Conservation (phyloP, 2,888 invertebrate genomes). For the Lycocerus yunnanus region DNA sequence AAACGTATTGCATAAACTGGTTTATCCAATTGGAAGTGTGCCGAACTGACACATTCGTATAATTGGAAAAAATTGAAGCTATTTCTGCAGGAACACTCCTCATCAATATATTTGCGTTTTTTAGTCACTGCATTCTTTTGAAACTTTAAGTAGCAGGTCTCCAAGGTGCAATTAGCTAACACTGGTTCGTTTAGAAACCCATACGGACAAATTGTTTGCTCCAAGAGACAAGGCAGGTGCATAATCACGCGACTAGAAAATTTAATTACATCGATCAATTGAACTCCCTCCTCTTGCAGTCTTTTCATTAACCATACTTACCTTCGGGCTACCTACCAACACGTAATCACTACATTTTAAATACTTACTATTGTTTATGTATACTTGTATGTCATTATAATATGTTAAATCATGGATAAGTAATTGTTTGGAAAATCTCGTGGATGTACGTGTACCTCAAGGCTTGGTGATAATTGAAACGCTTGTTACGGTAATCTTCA, state of each 20-base stretch:
- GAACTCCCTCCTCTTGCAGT: conserved; percentile 38
- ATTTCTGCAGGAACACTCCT: neutral
- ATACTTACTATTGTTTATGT: conserved; percentile 37
- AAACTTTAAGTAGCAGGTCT: conserved; percentile 16
- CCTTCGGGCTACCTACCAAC: conserved; percentile 24
- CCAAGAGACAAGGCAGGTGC: conserved; percentile 37
- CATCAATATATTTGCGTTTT: neutral
- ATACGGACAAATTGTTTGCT: conserved; percentile 42
- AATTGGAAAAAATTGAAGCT: neutral
- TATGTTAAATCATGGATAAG: conserved; percentile 37
- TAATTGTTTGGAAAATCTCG: conserved; percentile 31
- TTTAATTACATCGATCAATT: conserved; percentile 44
- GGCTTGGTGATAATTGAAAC: neutral
- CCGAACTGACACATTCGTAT: neutral
- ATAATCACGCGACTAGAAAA: conserved; percentile 41
- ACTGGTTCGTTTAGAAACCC: conserved; percentile 35
- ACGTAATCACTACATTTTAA: conserved; percentile 35
- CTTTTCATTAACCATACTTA: conserved; percentile 35
- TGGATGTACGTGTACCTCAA: neutral
- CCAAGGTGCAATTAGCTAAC: conserved; percentile 32
- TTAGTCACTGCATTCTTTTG: neutral
- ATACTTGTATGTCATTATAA: conserved; percentile 36
- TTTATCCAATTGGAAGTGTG: neutral
- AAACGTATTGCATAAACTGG: neutral
- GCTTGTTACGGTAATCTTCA: neutral